Percentiles rank a stretch among this genome's conserved stretches.
Evolutionary conservation across 2,113 vertebrate genomes (phyloP).

Genomic region (Formicarius rufipectus): DNA sequence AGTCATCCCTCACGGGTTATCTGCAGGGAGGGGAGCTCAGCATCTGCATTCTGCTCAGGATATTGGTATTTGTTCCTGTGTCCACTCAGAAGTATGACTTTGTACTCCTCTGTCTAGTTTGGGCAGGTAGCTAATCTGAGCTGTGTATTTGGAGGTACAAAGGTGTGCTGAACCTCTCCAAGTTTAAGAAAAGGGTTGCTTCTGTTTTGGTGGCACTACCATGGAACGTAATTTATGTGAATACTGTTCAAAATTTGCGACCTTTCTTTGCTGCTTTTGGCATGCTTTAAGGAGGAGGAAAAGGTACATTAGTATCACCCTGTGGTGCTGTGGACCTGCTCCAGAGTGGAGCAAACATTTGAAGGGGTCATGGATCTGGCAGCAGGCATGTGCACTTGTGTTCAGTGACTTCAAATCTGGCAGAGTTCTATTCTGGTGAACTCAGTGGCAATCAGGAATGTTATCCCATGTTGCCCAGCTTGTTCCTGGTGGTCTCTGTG

Average conservation of each 20-base stretch:
- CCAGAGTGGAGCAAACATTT: background rate
- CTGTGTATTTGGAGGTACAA: background rate
- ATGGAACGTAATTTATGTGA: background rate
- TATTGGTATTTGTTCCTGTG: background rate
- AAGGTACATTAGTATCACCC: background rate
- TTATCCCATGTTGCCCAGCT: background rate
- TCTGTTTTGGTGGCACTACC: background rate
- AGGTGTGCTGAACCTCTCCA: background rate
- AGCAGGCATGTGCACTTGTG: background rate
- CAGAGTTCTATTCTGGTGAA: background rate
- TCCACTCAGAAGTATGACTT: background rate
- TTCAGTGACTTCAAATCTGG: background rate
- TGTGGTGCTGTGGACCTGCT: background rate
- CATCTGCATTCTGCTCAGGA: background rate
- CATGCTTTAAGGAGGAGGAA: background rate
- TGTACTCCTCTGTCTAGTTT: accelerated
- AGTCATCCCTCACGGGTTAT: background rate
- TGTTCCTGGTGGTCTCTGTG: background rate
- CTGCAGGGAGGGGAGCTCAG: background rate
- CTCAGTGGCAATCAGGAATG: background rate
- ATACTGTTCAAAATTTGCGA: background rate
- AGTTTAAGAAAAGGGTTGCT: background rate
- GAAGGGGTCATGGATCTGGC: background rate
- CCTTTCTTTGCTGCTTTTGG: background rate
- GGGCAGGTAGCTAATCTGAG: background rate